These are phyloP conservation scores for Calameuta pallipes DNA, from an alignment of 2,888 invertebrate genomes.

Conservation along the genomic window DNA sequence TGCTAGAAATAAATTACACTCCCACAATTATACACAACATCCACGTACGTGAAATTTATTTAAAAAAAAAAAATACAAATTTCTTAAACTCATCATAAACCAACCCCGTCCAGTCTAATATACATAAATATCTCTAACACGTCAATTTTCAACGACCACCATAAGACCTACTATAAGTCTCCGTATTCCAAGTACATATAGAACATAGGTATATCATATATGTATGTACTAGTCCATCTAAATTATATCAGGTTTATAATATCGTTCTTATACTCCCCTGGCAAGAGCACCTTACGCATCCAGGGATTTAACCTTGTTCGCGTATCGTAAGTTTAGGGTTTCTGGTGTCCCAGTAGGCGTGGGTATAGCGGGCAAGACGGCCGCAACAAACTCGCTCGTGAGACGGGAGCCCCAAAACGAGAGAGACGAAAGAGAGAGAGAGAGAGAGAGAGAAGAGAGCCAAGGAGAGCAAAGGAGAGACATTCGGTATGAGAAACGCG, in stretches of 20 bases:
- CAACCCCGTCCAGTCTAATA: background rate
- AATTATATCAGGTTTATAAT: background rate
- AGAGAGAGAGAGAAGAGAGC: slow-evolving; percentile 16
- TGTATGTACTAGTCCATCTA: background rate
- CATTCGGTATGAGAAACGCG: slow-evolving; percentile 66
- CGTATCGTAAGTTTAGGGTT: slow-evolving; percentile 57
- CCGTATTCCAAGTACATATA: background rate
- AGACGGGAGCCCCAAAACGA: slow-evolving; percentile 29
- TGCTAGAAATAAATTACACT: background rate
- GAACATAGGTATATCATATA: background rate
- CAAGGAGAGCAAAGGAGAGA: slow-evolving; percentile 41
- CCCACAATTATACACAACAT: background rate
- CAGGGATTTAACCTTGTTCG: slow-evolving; percentile 43
- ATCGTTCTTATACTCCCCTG: background rate
- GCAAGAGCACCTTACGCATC: background rate
- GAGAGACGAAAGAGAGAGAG: slow-evolving; percentile 20
- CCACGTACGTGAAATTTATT: background rate
- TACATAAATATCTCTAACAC: background rate
- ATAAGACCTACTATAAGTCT: background rate
- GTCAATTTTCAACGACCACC: background rate
- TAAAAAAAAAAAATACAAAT: background rate
- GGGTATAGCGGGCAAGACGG: slow-evolving; percentile 22
- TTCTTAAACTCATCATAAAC: background rate
- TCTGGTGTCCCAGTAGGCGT: slow-evolving; percentile 31
- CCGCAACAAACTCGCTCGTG: slow-evolving; percentile 52